Base-by-base conservation (phyloP, 2,888 invertebrate species). In the Brachypalpus laphriformis region DNA sequence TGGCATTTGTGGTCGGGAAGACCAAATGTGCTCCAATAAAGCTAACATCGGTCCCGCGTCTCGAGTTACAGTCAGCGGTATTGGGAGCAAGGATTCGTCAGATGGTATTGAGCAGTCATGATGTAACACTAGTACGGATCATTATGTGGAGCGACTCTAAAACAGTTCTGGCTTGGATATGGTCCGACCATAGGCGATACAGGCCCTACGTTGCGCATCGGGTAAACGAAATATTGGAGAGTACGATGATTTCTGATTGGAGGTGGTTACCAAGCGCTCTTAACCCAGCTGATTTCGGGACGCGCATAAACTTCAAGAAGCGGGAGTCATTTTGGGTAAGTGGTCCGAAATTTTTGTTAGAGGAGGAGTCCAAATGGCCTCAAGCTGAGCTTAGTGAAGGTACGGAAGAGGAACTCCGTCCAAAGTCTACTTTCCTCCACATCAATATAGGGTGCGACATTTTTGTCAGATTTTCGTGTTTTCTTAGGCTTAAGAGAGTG, bases 161-260 rank as follows among this genome's bases (percentile, higher is more conserved):
- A 6, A 31, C 31, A 8, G 6, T 25, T n/a, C n/a, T 87, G 16
- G 47, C 71, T 3, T 87, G 82, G 87, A 70, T 86, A 18, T 65
- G 56, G 16, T 76, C 82, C 0, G 71, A 86, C 34, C 70, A 74
- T 16, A 70, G 86, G 11, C 71, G 76, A 6, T 85, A 78, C 22
- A 87, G 87, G 49, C 87, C 87, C 14, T 89, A 87, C 51, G 88
- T 88, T 31, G 87, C 88, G 2, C 85, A 87, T 70, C 61, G 82
- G 0, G 66, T 87, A 0, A 81, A 57, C 8, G 75, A 83, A 42
- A 72, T 85, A 28, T 25, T 77, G 34, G 78, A 86, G 11, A 51
- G 28, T 3, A 76, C 61, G 0, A 14, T 3, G 9, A 22, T 66
- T 0, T 51, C 54, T 7, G 70, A 83, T 4, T 83, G 81, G 75